Conservation (phyloP, 2,797 vertebrate species). For the Phataginus tricuspis region DNA sequence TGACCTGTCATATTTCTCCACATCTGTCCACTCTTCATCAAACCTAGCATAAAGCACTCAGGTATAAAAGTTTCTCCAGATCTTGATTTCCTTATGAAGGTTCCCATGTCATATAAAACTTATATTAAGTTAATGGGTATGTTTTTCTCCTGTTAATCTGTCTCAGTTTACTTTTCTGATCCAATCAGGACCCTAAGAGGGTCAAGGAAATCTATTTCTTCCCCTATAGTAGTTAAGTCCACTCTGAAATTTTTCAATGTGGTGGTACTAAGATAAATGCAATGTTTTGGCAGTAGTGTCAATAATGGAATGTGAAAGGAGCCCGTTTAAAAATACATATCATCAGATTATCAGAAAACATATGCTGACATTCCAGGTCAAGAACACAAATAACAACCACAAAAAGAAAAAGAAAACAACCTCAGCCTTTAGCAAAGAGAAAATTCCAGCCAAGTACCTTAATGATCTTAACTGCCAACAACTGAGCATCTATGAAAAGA, state of each 20-base stretch:
- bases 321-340: not conserved
- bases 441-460: not conserved
- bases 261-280: not conserved
- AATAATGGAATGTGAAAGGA: not conserved
- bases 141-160: not conserved
- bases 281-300: not conserved
- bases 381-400: not conserved
- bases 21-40: not conserved
- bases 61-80: not conserved
- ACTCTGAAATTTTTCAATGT: not conserved
- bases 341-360: not conserved
- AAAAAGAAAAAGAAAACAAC: not conserved
- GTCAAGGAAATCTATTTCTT: not conserved
- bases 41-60: not conserved
- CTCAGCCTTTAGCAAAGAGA: not conserved
- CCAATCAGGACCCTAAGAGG: not conserved
- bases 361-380: not conserved
- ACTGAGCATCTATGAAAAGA: not conserved
- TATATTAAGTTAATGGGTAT: not conserved
- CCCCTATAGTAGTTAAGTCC: not conserved
- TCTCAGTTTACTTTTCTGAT: not conserved
- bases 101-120: not conserved
- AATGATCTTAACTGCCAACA: not conserved
- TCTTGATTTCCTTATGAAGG: not conserved
- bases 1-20: not conserved